phyloP scores from a whole-genome alignment of 2,113 vertebrate species.

The Rhinolophus sinicus region DNA sequence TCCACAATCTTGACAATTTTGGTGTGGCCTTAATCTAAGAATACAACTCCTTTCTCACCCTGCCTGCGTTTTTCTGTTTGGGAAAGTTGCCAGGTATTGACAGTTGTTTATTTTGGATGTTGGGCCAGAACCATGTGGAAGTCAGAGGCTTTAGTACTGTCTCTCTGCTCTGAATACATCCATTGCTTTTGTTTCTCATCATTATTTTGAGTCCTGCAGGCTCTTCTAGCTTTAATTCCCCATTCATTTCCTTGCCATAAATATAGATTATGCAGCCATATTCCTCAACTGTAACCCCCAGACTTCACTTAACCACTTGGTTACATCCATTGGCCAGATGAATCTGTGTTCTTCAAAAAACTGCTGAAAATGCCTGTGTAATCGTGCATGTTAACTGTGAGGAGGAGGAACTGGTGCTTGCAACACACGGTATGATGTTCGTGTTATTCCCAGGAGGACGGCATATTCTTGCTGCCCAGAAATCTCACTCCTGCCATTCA shows the following conservation, averaged over 20 bases:
- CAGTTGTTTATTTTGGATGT: neutral
- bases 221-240: neutral
- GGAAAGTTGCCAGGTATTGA: neutral
- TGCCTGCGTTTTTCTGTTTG: neutral
- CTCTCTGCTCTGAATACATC: neutral
- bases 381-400: neutral
- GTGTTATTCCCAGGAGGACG: neutral
- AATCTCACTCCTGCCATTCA: slow-evolving; percentile 27
- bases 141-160: neutral
- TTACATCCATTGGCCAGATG: neutral
- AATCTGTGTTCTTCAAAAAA: neutral
- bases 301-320: neutral
- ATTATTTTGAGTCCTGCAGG: neutral
- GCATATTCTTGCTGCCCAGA: neutral
- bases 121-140: neutral
- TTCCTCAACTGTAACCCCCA: neutral
- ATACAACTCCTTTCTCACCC: neutral
- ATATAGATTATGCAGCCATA: neutral
- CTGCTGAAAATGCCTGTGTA: neutral
- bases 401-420: neutral
- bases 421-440: neutral
- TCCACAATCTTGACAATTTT: neutral
- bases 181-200: slow-evolving; percentile 9
- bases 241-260: neutral
- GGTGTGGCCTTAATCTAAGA: neutral